Evolutionary conservation across 2,888 invertebrate genomes (phyloP).

Genomic region (Spodoptera exigua): DNA sequence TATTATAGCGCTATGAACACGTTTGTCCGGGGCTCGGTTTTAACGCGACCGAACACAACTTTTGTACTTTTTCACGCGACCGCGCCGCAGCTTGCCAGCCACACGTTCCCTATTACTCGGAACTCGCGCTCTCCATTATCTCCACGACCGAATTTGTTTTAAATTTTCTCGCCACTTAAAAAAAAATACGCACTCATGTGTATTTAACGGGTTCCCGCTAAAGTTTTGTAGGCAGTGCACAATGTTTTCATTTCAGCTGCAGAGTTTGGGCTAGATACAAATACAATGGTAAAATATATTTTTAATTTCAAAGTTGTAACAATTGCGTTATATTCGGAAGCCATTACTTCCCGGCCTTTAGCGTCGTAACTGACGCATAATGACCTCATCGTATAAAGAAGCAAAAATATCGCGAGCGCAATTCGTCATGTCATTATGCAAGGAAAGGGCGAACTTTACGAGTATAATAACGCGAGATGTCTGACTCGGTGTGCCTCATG

Average conservation of each 20-base stretch:
- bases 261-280: slow-evolving; percentile 53
- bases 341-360: slow-evolving; percentile 66
- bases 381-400: slow-evolving; percentile 85
- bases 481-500: slow-evolving; percentile 84
- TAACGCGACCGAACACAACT: slow-evolving; percentile 75
- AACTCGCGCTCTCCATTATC: slow-evolving; percentile 86
- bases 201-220: slow-evolving; percentile 65
- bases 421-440: slow-evolving; percentile 89
- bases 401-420: slow-evolving; percentile 87
- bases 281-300: slow-evolving; percentile 15
- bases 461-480: slow-evolving; percentile 88
- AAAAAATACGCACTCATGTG: slow-evolving; percentile 68
- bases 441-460: slow-evolving; percentile 89
- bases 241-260: slow-evolving; percentile 64
- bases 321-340: slow-evolving; percentile 63
- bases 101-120: slow-evolving; percentile 84
- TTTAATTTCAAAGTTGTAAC: slow-evolving; percentile 37
- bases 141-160: slow-evolving; percentile 83
- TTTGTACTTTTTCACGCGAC: slow-evolving; percentile 84
- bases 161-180: slow-evolving; percentile 78
- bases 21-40: slow-evolving; percentile 67
- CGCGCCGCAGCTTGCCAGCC: slow-evolving; percentile 80
- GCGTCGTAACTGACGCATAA: slow-evolving; percentile 79
- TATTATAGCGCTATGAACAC: slow-evolving; percentile 57
- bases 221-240: slow-evolving; percentile 64